A percentile compares a stretch with the other conserved stretches of the same genome.
phyloP scores from a whole-genome alignment of 2,888 invertebrate genomes.

The Ichneumoninae sp. region DNA sequence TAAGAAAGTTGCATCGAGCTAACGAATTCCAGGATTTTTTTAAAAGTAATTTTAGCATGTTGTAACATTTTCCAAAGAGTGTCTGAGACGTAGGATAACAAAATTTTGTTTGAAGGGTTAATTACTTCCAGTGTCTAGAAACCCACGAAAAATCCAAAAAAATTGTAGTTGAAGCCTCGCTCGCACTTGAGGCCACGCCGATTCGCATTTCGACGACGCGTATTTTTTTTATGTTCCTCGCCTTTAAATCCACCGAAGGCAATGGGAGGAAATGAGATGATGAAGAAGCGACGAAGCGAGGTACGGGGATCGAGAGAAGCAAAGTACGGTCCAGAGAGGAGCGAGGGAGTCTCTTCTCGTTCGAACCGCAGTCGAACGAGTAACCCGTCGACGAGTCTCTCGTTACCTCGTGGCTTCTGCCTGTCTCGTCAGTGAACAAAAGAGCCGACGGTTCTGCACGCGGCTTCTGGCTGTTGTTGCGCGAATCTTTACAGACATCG shows the following conservation, averaged over 20 bases:
- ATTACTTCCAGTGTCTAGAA: not conserved
- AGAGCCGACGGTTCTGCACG: conserved; percentile 63
- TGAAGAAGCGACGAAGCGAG: conserved; percentile 15
- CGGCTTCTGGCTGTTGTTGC: conserved; percentile 47
- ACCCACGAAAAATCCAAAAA: not conserved
- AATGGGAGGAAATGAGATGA: conserved; percentile 5
- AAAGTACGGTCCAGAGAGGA: conserved; percentile 45
- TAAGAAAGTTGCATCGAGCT: not conserved
- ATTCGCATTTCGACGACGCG: not conserved
- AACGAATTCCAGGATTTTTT: not conserved
- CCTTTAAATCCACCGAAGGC: conserved; percentile 30
- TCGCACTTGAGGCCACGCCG: not conserved
- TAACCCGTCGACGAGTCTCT: conserved; percentile 39
- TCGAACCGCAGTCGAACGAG: conserved; percentile 47
- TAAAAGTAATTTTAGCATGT: not conserved
- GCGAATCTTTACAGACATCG: conserved; percentile 17
- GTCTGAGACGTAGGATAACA: not conserved
- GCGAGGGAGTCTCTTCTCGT: conserved; percentile 53
- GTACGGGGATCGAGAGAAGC: conserved; percentile 15
- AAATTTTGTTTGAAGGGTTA: not conserved
- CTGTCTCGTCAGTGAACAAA: conserved; percentile 63
- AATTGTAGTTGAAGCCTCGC: not conserved
- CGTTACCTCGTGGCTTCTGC: conserved; percentile 57
- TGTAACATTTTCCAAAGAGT: not conserved
- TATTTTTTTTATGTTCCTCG: conserved; percentile 5